Base-by-base conservation (phyloP, 2,888 invertebrate genomes). In the Yponomeuta evonymella region DNA sequence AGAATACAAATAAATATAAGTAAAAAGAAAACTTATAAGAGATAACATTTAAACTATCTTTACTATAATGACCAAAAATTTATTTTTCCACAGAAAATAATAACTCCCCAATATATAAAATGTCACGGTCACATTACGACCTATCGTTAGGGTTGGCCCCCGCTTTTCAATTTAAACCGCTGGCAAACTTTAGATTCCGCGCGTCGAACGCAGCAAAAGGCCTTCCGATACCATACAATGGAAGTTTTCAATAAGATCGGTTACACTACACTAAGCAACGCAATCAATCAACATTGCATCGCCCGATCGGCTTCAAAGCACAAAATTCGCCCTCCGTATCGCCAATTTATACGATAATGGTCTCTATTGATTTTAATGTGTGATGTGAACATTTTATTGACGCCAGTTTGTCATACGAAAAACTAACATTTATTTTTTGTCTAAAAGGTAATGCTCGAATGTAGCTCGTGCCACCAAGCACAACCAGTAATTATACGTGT, bases 181-280 rank as follows among this genome's bases (percentile, higher is more conserved):
- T 48, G 67, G 36, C 69, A 66, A 68, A 71, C 29, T 70, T 89
- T 88, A 88, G 33, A 43, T 90, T 89, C 86, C 86, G 83, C 82
- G 85, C 88, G 89, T 89, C 89, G 83, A 82, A 84, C 83, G 83
- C 89, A 89, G 87, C 83, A 75, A 80, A 58, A 84, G 89, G 88
- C 88, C 88, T 88, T 88, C 84, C 83, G 84, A 84, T 81, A 77
- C 79, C 81, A 76, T 81, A 89, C 90, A 91, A 92, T 89, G 83
- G 81, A 80, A 85, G 87, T 89, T 90, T 91, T 90, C 92, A 91
- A 91, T 92, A 89, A 91, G 90, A 91, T 92, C 88, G 90, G 92
- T 91, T 88, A 92, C 92, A 91, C 85, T 90, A 91, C 92, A 92
- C 90, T 91, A 90, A 90, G 89, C 92, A 91, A 87, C 85, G 89